Conservation (phyloP, 2,888 invertebrate genomes). For the Julus scandinavius region DNA sequence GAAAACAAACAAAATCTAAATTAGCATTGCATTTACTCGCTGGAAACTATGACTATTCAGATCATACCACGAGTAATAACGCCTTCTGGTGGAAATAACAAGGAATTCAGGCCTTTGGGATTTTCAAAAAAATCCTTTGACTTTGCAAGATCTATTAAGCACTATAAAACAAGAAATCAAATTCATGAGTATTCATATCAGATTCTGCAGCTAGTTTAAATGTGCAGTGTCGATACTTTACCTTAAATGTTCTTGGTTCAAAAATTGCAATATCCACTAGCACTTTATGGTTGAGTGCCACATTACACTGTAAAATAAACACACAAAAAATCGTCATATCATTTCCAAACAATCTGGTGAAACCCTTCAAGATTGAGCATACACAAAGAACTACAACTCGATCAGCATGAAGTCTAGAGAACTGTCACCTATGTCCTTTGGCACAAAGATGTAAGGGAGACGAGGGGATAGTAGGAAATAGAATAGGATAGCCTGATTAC, state of each 20-base stretch:
- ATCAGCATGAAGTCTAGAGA: no score
- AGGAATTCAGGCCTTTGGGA: not conserved
- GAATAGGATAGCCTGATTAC: no score
- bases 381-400: no score
- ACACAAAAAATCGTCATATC: no score
- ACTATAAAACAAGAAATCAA: not conserved
- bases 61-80: not conserved
- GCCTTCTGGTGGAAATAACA: not conserved
- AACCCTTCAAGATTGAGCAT: no score
- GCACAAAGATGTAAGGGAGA: no score
- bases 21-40: not conserved
- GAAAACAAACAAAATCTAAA: not conserved
- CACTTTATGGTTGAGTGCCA: not conserved
- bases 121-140: not conserved
- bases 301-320: not conserved
- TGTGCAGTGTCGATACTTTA: no score
- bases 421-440: no score
- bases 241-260: constrained; percentile 17
- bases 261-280: not conserved
- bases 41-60: not conserved
- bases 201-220: not conserved
- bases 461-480: no score
- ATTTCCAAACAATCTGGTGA: no score
- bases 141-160: not conserved
- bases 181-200: not conserved